Percentiles rank a stretch among this genome's conserved stretches.
Conservation (phyloP, 2,113 vertebrate genomes). For the Ariopsis seemanni region DNA sequence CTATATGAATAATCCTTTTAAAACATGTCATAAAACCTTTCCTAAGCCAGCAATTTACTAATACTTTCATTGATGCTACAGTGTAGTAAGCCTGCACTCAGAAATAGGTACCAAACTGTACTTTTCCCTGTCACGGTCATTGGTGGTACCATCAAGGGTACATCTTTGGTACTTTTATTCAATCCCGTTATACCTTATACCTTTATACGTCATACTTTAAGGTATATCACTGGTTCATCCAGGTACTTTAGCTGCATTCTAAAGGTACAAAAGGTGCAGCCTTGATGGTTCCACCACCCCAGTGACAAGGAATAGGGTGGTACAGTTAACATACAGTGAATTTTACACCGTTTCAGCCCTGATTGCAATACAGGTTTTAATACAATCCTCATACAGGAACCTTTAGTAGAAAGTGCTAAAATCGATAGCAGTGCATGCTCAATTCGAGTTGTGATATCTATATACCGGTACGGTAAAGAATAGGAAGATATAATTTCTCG, state of each 20-base stretch:
- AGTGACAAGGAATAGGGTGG: neutral
- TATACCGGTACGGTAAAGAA: neutral
- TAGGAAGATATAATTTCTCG: neutral
- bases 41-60: too few relatives aligned
- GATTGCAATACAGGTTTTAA: neutral
- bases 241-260: too few relatives aligned
- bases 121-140: neutral
- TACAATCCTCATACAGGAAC: conserved; percentile 4
- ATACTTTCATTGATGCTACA: neutral
- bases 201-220: too few relatives aligned
- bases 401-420: neutral
- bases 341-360: neutral
- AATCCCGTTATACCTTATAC: neutral
- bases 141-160: too few relatives aligned
- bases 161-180: neutral
- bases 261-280: neutral
- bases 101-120: neutral
- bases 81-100: neutral
- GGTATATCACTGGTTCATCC: neutral
- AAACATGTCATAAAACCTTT: neutral
- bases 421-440: conserved; percentile 1
- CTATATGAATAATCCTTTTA: neutral
- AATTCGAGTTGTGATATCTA: conserved; percentile 8
- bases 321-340: neutral
- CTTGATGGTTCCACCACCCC: neutral